These are phyloP conservation scores for Pemphredon lugubris DNA, from an alignment of 2,888 invertebrate species.

Conservation along the genomic window DNA sequence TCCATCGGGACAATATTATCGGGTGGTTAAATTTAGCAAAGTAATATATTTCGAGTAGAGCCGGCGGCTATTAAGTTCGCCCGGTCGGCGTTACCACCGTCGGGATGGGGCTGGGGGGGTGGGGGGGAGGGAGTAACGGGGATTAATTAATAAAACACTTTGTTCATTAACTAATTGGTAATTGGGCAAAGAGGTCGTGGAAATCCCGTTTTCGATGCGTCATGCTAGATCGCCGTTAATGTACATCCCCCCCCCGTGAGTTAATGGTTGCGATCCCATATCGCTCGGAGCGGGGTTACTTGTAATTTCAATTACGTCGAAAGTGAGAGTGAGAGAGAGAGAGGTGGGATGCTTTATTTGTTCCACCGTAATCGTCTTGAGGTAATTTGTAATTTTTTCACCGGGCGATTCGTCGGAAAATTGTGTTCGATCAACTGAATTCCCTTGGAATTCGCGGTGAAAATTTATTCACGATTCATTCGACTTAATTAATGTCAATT, in stretches of 20 bases:
- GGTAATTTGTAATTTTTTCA: too few species aligned
- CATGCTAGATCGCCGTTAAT: constrained; percentile 35
- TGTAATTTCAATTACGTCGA: too few species aligned
- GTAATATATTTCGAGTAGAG: constrained; percentile 38
- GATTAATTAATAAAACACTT: constrained; percentile 65
- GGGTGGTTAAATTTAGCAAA: constrained; percentile 53
- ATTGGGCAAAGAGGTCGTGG: constrained; percentile 46
- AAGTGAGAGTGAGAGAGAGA: too few species aligned
- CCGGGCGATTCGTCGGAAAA: too few species aligned
- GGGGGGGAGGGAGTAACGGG: neutral
- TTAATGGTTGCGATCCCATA: constrained; percentile 25
- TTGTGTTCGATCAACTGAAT: too few species aligned
- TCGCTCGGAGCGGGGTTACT: too few species aligned
- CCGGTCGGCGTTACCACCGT: neutral
- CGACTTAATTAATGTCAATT: too few species aligned
- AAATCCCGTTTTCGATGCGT: constrained; percentile 39
- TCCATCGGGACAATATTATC: constrained; percentile 44
- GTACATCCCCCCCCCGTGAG: constrained; percentile 18
- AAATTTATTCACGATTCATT: too few species aligned
- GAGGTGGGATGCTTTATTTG: too few species aligned
- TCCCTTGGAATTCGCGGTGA: too few species aligned
- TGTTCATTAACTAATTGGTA: constrained; percentile 69
- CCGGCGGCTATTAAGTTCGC: constrained; percentile 34
- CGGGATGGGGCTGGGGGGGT: too few species aligned
- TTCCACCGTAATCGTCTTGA: too few species aligned